Conservation (phyloP, 1,140 invertebrate species). For the Onthophagus taurus region DNA sequence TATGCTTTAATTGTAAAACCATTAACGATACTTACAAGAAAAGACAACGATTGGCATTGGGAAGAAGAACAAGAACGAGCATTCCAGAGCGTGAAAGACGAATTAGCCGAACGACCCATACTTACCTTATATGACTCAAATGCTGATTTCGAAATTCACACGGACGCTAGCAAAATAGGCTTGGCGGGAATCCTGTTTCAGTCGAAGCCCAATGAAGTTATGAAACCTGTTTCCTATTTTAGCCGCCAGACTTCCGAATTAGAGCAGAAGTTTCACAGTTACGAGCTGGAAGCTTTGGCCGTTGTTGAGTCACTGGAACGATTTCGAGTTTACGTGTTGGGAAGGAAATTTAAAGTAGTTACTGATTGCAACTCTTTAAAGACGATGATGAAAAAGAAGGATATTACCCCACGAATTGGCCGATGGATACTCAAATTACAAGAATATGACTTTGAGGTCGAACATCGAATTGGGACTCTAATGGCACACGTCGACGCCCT, state of each 20-base stretch:
- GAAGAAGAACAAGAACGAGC: constrained; percentile 24
- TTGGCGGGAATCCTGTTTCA: constrained; percentile 20
- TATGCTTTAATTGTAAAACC: constrained; percentile 31
- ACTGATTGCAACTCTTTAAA: too few relatives aligned
- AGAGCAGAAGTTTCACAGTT: constrained; percentile 12
- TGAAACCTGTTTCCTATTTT: constrained; percentile 24
- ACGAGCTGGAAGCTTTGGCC: constrained; percentile 29
- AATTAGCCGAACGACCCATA: constrained; percentile 17
- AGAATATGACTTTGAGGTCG: too few relatives aligned
- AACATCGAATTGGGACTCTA: too few relatives aligned
- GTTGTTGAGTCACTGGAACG: constrained; percentile 24
- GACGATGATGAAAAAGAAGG: too few relatives aligned
- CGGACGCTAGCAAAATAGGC: constrained; percentile 24
- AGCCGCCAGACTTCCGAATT: constrained; percentile 10
- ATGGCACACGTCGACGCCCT: too few relatives aligned
- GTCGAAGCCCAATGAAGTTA: constrained; percentile 10
- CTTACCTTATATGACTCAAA: constrained; percentile 23
- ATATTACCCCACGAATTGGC: too few relatives aligned
- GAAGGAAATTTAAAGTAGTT: constrained; percentile 33
- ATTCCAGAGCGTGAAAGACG: constrained; percentile 23
- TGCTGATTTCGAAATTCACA: constrained; percentile 26
- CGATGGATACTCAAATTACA: too few relatives aligned
- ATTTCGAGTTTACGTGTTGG: constrained; percentile 34
- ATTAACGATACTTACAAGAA: constrained; percentile 30
- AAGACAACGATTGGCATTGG: constrained; percentile 31